A percentile compares a stretch with the other conserved stretches of the same genome.
Evolutionary conservation across 2,113 vertebrate genomes (phyloP).

Genomic region (Alaudala cheleensis): DNA sequence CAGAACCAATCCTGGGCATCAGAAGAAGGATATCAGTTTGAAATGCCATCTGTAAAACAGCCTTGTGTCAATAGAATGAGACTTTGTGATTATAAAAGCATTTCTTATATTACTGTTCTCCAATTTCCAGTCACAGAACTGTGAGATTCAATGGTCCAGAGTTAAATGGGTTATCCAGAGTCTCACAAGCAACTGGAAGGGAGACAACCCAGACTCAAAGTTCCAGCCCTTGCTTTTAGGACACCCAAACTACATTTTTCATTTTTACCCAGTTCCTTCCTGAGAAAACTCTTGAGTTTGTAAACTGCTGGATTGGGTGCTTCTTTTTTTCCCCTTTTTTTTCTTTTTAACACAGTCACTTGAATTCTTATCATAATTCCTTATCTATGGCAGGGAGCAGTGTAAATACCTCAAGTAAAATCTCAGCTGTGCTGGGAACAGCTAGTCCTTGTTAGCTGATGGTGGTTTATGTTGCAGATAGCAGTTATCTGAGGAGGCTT

Average conservation of each 20-base stretch:
- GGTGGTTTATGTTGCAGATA: background rate
- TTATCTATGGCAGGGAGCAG: slow-evolving; percentile 11
- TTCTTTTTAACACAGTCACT: background rate
- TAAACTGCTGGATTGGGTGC: background rate
- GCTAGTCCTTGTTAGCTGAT: background rate
- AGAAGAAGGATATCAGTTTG: background rate
- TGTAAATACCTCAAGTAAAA: slow-evolving; percentile 24
- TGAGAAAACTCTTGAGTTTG: background rate
- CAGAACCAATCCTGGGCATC: background rate
- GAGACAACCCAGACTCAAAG: background rate
- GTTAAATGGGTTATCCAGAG: background rate
- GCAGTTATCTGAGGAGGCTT: background rate
- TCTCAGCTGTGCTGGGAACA: slow-evolving; percentile 20
- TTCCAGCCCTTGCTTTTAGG: background rate
- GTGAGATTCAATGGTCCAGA: background rate
- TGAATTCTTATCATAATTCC: slow-evolving; percentile 20
- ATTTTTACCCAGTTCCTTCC: background rate
- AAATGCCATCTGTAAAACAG: background rate
- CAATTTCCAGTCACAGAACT: background rate
- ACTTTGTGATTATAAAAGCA: background rate
- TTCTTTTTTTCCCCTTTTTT: too few relatives aligned
- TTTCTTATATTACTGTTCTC: background rate
- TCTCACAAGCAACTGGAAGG: background rate
- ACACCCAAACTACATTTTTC: background rate
- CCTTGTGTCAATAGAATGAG: background rate